Evolutionary conservation across 2,888 invertebrate species (phyloP), one percentile per base, ranked within the genome.

Genomic region (Athalia circularis): DNA sequence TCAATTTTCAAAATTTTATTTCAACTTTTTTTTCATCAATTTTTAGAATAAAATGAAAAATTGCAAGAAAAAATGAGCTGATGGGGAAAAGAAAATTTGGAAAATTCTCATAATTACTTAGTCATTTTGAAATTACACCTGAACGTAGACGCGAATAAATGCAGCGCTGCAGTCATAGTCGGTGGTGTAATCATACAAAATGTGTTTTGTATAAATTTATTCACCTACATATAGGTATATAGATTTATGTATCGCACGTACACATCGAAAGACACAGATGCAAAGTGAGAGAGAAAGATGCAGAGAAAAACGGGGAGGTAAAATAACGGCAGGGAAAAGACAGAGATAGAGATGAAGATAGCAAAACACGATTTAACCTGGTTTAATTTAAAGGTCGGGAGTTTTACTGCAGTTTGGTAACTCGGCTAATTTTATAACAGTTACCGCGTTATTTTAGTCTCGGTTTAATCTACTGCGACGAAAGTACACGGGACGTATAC

Each of bases 401-500:
- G 54, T 50, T 68, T 68, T 68, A 68, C 67, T 54, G 54, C 67
- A 15, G 67, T 68, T 68, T 68, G 43, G 52, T 68, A 68, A 68
- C 67, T 68, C 67, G 67, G 67, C 54, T 68, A 68, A 68, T 68
- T 68, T 68, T 68, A 68, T 68, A 68, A 68, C 67, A 68, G 15
- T 52, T 68, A 65, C 48, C 48, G 48, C 65, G 65, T 65, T 65
- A 65, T 65, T 65, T 48, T 13, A 48, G 65, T 65, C 65, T 48
- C 8, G 6, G 65, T 65, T 65, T 48, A 65, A 65, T 48, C 65
- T 48, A 48, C 65, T 59, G 29, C 29, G 29, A 29, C 59, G 59
- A 13, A 11, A 59, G 59, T 29, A 3, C 29, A 29, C 29, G 29
- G 29, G 29, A 29, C 29, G 29, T 29, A 29, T 2, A 29, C 2